These are phyloP conservation scores for Sinohyriopsis cumingii DNA, from an alignment of 2,888 invertebrate genomes.

Conservation along the genomic window DNA sequence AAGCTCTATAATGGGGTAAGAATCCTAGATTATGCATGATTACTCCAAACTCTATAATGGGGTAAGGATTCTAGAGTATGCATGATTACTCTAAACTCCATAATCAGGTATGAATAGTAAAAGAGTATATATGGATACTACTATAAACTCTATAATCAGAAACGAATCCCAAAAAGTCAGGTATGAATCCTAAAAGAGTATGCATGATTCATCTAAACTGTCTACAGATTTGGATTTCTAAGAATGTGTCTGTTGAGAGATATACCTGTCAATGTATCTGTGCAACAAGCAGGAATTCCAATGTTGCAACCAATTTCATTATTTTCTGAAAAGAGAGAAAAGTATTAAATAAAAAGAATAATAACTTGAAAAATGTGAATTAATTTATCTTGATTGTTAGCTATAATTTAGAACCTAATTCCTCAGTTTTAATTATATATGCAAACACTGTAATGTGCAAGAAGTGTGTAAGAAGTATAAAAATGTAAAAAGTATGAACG, in stretches of 20 bases:
- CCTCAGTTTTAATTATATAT: background rate
- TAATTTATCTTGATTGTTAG: background rate
- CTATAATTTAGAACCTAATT: background rate
- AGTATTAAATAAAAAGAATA: background rate
- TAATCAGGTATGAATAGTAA: too few relatives aligned
- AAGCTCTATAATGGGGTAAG: too few relatives aligned
- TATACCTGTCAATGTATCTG: slow-evolving; percentile 52
- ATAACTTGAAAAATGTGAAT: too few relatives aligned
- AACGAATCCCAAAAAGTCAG: too few relatives aligned
- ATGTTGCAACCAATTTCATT: slow-evolving; percentile 69
- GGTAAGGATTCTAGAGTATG: too few relatives aligned
- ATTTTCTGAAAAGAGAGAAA: slow-evolving; percentile 48
- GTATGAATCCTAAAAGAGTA: background rate
- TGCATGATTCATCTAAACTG: background rate
- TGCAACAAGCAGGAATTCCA: slow-evolving; percentile 68
- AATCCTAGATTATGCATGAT: too few relatives aligned
- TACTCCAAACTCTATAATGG: too few relatives aligned
- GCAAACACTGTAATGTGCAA: background rate
- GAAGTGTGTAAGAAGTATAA: background rate
- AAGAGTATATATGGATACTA: too few relatives aligned
- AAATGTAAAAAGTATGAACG: too few relatives aligned
- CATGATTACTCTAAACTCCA: too few relatives aligned
- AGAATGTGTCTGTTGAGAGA: background rate
- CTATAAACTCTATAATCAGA: too few relatives aligned
- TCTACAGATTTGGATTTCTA: background rate